phyloP scores from a whole-genome alignment of 2,888 invertebrate genomes.

The Oasisia sp. region DNA sequence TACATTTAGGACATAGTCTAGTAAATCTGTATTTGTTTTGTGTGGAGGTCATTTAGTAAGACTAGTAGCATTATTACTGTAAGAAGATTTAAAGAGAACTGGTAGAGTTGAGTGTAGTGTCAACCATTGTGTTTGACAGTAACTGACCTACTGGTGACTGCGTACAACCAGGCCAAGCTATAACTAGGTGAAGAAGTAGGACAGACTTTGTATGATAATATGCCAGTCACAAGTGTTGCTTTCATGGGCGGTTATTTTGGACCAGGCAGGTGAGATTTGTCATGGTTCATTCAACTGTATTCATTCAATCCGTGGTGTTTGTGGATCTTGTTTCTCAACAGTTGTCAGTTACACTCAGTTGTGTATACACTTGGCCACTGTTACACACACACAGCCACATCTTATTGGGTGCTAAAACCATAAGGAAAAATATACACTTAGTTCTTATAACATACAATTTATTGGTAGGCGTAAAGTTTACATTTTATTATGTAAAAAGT shows the following conservation, averaged over 20 bases:
- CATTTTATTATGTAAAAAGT: no score
- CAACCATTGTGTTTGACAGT: not conserved
- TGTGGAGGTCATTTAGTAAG: not conserved
- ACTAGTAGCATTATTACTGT: not conserved
- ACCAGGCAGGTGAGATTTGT: not conserved
- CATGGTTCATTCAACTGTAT: not conserved
- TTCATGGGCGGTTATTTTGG: not conserved
- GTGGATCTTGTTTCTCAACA: not conserved
- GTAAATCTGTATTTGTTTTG: not conserved
- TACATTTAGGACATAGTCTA: not conserved
- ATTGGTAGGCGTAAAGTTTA: no score
- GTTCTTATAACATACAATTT: no score
- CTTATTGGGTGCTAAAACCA: no score
- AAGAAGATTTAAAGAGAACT: not conserved
- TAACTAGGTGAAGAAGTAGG: not conserved
- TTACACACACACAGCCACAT: no score
- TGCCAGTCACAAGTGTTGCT: not conserved
- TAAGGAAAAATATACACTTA: no score
- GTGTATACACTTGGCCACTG: no score
- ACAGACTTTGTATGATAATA: not conserved
- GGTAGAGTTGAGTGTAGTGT: not conserved
- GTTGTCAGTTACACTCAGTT: no score
- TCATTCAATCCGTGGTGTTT: not conserved
- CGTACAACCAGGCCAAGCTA: not conserved
- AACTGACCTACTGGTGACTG: not conserved